phyloP scores from a whole-genome alignment of 1,140 invertebrate genomes.

The Magallana angulata region DNA sequence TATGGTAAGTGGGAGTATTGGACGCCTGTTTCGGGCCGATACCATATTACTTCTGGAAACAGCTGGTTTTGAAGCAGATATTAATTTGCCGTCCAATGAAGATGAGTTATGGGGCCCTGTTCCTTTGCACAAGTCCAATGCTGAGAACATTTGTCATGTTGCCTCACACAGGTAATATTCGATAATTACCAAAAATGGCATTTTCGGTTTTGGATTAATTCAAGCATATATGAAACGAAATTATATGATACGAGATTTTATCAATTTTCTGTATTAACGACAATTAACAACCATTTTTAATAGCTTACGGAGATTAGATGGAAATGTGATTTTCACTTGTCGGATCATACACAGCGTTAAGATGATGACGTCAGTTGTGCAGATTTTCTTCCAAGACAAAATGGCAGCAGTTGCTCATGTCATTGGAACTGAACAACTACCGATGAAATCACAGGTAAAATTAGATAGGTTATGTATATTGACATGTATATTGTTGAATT shows the following conservation, averaged over 20 bases:
- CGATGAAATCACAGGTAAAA: not conserved
- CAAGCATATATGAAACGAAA: too few species aligned
- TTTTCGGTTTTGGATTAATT: too few species aligned
- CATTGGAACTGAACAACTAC: slow-evolving; percentile 69
- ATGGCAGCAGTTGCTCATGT: slow-evolving; percentile 69
- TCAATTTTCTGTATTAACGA: too few species aligned
- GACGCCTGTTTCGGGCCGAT: not conserved
- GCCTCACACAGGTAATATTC: slow-evolving; percentile 66
- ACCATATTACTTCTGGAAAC: slow-evolving; percentile 8
- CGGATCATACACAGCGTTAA: slow-evolving; percentile 66
- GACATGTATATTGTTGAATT: too few species aligned
- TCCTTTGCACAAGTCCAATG: slow-evolving; percentile 48
- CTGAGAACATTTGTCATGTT: slow-evolving; percentile 63
- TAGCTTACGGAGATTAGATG: slow-evolving; percentile 35
- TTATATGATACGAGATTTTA: too few species aligned
- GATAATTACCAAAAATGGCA: too few species aligned
- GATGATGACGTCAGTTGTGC: slow-evolving; percentile 69
- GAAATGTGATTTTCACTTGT: slow-evolving; percentile 59
- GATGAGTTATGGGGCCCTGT: slow-evolving; percentile 67
- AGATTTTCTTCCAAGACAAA: slow-evolving; percentile 67
- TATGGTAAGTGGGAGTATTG: not conserved
- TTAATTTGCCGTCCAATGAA: slow-evolving; percentile 63
- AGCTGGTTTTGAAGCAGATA: slow-evolving; percentile 48
- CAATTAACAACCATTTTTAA: not conserved
- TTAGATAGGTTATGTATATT: too few species aligned